Conservation (phyloP, 2,113 vertebrate species). For the Enhydra lutris region DNA sequence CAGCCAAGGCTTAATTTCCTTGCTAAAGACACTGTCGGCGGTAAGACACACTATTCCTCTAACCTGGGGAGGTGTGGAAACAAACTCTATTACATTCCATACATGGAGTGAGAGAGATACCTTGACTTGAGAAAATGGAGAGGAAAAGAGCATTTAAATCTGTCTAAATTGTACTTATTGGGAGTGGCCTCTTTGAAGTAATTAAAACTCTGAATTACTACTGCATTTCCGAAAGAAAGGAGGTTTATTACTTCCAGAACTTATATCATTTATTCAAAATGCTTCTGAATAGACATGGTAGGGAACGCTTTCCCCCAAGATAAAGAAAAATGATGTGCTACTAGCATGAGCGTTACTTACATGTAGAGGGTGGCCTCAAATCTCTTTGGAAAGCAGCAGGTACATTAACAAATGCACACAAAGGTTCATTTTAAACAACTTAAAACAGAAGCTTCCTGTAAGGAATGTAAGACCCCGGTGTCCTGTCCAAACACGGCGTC, state of each 20-base stretch:
- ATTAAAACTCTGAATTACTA: neutral
- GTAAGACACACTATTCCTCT: neutral
- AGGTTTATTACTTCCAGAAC: neutral
- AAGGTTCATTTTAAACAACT: neutral
- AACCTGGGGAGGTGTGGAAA: neutral
- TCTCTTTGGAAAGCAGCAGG: neutral
- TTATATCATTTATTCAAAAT: neutral
- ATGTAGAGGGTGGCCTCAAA: too few species aligned
- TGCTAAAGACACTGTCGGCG: neutral
- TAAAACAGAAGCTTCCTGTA: neutral
- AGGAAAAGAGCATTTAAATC: neutral
- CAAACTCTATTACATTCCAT: neutral
- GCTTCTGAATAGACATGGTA: neutral
- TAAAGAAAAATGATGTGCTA: neutral
- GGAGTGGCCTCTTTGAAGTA: neutral
- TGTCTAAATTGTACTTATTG: neutral
- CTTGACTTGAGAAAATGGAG: neutral
- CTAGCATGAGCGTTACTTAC: too few species aligned
- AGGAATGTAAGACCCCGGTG: neutral
- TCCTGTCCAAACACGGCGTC: neutral
- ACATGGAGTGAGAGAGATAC: neutral
- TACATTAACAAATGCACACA: neutral
- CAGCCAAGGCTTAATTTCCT: neutral
- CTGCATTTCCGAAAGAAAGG: neutral
- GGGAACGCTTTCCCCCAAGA: neutral